Percentiles rank a stretch among this genome's conserved stretches.
These are phyloP conservation scores for Scaptomyza cyrtandrae DNA, from an alignment of 2,888 invertebrate species.

Conservation along the genomic window DNA sequence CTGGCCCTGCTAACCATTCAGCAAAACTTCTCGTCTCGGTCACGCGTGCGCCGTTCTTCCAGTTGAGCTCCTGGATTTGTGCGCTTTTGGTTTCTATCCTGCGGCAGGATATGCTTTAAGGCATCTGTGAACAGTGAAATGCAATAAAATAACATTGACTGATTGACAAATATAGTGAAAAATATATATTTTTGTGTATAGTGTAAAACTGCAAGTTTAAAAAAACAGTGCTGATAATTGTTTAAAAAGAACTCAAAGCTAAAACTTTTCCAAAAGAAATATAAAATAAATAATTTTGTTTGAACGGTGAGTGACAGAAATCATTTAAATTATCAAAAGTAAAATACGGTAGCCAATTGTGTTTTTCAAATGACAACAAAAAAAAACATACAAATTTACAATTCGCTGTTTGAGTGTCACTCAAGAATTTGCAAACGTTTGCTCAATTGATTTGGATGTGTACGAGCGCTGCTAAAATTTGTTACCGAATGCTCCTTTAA, in stretches of 20 bases:
- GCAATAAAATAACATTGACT: constrained; percentile 8
- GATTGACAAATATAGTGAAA: not conserved
- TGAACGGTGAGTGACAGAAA: constrained; percentile 36
- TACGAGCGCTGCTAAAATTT: constrained; percentile 3
- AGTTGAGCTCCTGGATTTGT: constrained; percentile 41
- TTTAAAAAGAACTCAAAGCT: constrained; percentile 6
- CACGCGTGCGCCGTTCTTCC: constrained; percentile 74
- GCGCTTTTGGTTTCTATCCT: constrained; percentile 42
- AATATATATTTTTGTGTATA: not conserved
- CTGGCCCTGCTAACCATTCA: constrained; percentile 75
- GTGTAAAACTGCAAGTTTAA: constrained; percentile 8
- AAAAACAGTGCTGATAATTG: constrained; percentile 2
- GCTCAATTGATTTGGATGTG: constrained; percentile 34
- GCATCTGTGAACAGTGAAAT: constrained; percentile 29
- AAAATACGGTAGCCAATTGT: no score
- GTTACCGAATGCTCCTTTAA: constrained; percentile 17
- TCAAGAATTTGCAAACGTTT: not conserved
- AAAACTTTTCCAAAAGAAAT: no score
- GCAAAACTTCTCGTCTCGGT: constrained; percentile 77
- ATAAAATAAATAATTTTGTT: not conserved
- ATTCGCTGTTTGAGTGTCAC: not conserved
- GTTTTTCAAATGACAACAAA: not conserved
- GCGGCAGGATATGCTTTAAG: constrained; percentile 54
- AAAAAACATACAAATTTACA: not conserved
- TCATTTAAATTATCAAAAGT: not conserved